Base-by-base conservation (phyloP, 1,140 invertebrate genomes). In the Episyrphus balteatus region DNA sequence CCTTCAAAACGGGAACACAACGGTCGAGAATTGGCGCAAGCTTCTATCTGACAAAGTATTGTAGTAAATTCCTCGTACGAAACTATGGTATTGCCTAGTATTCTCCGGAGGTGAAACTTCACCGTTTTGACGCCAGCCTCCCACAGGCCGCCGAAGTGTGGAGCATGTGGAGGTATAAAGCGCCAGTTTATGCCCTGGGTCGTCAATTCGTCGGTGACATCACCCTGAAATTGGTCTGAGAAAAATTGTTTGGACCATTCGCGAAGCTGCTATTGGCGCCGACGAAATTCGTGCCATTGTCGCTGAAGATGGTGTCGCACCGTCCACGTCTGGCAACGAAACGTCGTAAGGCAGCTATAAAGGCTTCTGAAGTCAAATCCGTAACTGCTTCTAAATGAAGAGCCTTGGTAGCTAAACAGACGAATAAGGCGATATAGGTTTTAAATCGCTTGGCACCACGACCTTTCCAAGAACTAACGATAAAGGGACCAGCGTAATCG, bases 401-500 rank as follows among this genome's bases (percentile, higher is more conserved):
- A 2, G 66, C 60, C 32, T 47, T 42, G 1, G 53, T 54, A 1
- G 39, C 34, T 7, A 52, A 21, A 46, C 62, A 63, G 2, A 56
- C 48, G 33, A 64, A 62, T 3, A 66, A 2, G 14, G 42, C 42
- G 9, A 67, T 51, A 37, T 56, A 59, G 13, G 42, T 12, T 50
- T 66, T 66, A 15, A 19, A 37, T 10, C 13, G 10, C 6, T 19
- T 36, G 10, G 14, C 11, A n/a, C 30, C 14, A 11, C 34, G 19
- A 17, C 26, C 30, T 15, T 32, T 31, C 3, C 9, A 8, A 2
- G 13, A 12, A 11, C n/a, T 6, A 15, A 44, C 44, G 3, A 48
- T 38, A 5, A 69, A 51, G 7, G 66, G 66, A 2, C 69, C 68
- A 5, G 59, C 54, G 42, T 59, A 69, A 50, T 70, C 68, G 2